Base-by-base conservation (phyloP, 2,888 invertebrate species). In the Achlya flavicornis region DNA sequence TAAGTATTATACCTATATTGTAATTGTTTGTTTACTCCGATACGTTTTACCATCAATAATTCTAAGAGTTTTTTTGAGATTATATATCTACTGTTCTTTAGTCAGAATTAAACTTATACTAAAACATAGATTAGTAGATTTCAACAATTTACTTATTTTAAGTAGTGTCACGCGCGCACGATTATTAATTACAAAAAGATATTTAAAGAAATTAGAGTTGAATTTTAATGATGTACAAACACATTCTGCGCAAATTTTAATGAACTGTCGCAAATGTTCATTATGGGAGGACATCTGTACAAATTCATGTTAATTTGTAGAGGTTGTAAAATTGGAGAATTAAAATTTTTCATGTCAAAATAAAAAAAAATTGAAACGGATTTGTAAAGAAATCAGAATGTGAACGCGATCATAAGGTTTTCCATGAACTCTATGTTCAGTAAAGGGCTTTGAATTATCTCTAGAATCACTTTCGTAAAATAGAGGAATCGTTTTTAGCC, bases 261-360 rank as follows among this genome's bases (percentile, higher is more conserved):
- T 57, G 26, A 26, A 57, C 26, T 35, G 19, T 35, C 38, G 12
- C n/a, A 14, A 38, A 48, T 38, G 41, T 35, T 62, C 57, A 57
- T 62, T 62, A 35, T 57, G 41, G 41, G 11, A 33, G 19, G 57
- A 57, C 75, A 76, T 73, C 75, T 75, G 76, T 69, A 61, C 67
- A 75, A 71, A 77, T 72, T 63, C 60, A 66, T 19, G 33, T 33
- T 43, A 4, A 58, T 16, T n/a, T 46, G n/a, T n/a, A 46, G n/a
- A 46, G 4, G 46, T n/a, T n/a, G 12, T 41, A 7, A 10, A 10
- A 10, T 10, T 38, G 41, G 12, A 41, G 12, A 41, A 41, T 41
- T 12, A 12, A 41, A 41, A 41, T 41, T 41, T 12, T 12, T 41
- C 12, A 41, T 11, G 41, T 4, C 41, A 41, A 12, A 41, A 41